Base-by-base conservation (phyloP, 2,113 vertebrate genomes). In the Callipepla californica region DNA sequence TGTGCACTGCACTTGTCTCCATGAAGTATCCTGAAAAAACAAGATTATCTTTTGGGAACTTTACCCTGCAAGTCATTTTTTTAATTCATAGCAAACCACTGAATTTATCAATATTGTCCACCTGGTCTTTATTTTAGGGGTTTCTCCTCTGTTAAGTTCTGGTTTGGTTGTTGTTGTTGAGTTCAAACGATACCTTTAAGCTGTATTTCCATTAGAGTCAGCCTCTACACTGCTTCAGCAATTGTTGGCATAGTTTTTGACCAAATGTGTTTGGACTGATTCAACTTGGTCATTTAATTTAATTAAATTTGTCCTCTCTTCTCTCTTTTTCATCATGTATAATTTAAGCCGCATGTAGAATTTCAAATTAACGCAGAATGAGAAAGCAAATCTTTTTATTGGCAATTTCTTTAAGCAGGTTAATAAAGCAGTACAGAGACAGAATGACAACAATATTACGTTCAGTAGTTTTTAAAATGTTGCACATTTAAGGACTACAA, bases 241-340 rank as follows among this genome's bases (percentile, higher is more conserved):
- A 63, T 63, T 76, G 70, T 36, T 83, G 92, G 51, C 80, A 79
- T 38, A 42, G 20, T 55, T 92, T 75, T 85, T 80, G 80, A 94
- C 61, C 51, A 65, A 94, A 75, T 42, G 40, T 63, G n/a, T 91
- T 90, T 90, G 93, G 72, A 90, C 30, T 77, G 51, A 94, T 68
- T 92, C 72, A 86, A 88, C 61, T 68, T 80, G 48, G 57, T 90
- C 18, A 74, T 92, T 92, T 85, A 90, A 90, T 94, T 95, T 83
- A 92, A 96, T 95, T 93, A 87, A 83, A 91, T 80, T 92, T 78
- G 36, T 78, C 53, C 81, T 59, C 80, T 84, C 67, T 65, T 79
- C 48, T 75, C 58, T 76, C 28, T 75, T 87, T 90, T 68, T 34
- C 25, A 63, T 93, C 36, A 73, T 14, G 2, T 86, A 69, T 70